Evolutionary conservation across 2,888 invertebrate genomes (phyloP), one percentile per base, ranked within the genome.

Genomic region (Cybosia mesomella): DNA sequence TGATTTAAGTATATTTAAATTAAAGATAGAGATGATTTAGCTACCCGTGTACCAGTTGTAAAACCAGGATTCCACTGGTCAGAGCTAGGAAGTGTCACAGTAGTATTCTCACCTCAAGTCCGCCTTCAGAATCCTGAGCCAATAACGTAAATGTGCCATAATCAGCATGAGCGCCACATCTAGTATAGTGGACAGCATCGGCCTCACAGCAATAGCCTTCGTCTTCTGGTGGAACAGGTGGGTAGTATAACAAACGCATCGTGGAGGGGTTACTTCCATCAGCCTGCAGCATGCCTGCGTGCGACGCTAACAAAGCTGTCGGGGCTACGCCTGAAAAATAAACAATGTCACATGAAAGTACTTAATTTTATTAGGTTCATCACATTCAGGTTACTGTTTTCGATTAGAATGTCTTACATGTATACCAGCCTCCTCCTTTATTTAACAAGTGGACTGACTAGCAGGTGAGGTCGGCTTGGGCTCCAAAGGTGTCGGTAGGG

Each of bases 121-220:
- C 97, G 21, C 97, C 97, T 80, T 97, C 97, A 55, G 96, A 96
- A 86, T 98, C 97, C 91, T 97, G 96, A 53, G 97, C 96, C 58
- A 97, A 92, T 71, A 98, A 92, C 21, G 97, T 97, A 86, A 98
- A 96, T 61, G 97, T 97, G 74, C 97, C 97, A 77, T 96, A 96
- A 89, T 98, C 97, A 32, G 96, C 96, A 86, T 97, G 97, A 0
- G 97, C 96, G 1, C 96, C 97, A 84, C 97, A 97, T 54, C 97
- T 95, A 55, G 96, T 96, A 90, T 95, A 95, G 67, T 89, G 86
- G 72, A 87, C 84, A 21, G 82, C 87, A 74, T 90, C 85, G 69
- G 81, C 81, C 71, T 84, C 83, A 74, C 90, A 88, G 78, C 95
- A 91, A 11, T 95, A 94, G 61, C 95, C 94, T 69, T 95, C 96